Percentiles rank a stretch among this genome's conserved stretches.
Evolutionary conservation across 2,113 vertebrate genomes (phyloP).

Genomic region (Theristicus caerulescens): DNA sequence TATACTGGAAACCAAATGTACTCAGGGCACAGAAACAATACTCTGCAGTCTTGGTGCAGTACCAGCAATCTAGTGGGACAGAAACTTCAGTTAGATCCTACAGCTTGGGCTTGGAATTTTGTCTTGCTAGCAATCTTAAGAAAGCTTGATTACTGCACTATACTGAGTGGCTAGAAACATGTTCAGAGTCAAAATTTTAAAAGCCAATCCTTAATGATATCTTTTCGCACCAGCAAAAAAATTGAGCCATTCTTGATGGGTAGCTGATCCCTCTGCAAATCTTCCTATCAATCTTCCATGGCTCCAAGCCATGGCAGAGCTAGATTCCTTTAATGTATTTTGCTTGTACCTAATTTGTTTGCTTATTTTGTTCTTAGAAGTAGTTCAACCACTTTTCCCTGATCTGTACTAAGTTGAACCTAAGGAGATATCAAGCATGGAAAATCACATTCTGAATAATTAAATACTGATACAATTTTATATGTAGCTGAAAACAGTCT

Average conservation of each 20-base stretch:
- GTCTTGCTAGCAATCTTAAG: background rate
- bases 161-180: background rate
- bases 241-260: background rate
- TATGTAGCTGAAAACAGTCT: background rate
- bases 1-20: background rate
- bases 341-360: background rate
- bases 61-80: background rate
- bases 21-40: background rate
- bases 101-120: background rate
- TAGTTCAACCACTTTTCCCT: background rate
- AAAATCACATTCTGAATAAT: background rate
- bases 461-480: background rate
- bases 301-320: background rate
- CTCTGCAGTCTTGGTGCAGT: background rate
- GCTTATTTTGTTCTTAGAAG: background rate
- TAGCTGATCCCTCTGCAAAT: background rate
- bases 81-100: background rate
- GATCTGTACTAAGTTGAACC: background rate
- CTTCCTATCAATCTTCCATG: background rate
- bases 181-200: background rate
- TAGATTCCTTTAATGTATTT: background rate
- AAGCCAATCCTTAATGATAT: background rate
- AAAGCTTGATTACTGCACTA: background rate
- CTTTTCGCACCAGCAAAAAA: background rate
- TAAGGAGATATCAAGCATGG: background rate